phyloP scores from a whole-genome alignment of 2,888 invertebrate genomes.

The Parelbella ahira region DNA sequence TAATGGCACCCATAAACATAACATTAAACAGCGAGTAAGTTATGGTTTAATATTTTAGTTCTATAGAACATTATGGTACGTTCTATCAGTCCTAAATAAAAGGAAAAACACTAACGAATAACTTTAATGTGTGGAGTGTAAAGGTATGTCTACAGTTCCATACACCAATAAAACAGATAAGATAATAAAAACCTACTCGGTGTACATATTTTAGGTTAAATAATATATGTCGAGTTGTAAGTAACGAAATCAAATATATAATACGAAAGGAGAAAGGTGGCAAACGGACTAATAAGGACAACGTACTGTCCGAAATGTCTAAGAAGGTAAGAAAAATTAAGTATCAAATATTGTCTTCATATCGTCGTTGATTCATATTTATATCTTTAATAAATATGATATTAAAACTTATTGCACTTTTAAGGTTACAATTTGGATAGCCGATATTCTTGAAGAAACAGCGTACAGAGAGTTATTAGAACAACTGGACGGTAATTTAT shows the following conservation, averaged over 20 bases:
- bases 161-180: no score
- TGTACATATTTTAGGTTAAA: conserved; percentile 38
- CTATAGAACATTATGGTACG: neutral
- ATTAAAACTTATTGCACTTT: conserved; percentile 20
- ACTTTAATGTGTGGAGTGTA: no score
- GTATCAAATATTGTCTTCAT: neutral
- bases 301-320: conserved; percentile 46
- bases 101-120: no score
- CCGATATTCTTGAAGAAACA: conserved; percentile 50
- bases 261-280: conserved; percentile 31
- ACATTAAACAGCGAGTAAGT: conserved; percentile 49
- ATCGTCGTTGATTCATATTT: neutral
- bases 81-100: no score
- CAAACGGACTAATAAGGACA: conserved; percentile 27
- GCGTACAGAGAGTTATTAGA: conserved; percentile 50
- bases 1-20: conserved; percentile 42
- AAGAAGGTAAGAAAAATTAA: conserved; percentile 39
- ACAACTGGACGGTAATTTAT: conserved; percentile 50
- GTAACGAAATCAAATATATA: conserved; percentile 43
- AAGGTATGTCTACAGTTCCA: no score
- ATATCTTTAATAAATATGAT: neutral
- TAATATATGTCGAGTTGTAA: conserved; percentile 44
- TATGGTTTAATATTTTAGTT: no score
- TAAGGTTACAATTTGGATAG: conserved; percentile 61
- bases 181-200: neutral